Conservation (phyloP, 1,140 invertebrate genomes). For the Luehdorfia chinensis region DNA sequence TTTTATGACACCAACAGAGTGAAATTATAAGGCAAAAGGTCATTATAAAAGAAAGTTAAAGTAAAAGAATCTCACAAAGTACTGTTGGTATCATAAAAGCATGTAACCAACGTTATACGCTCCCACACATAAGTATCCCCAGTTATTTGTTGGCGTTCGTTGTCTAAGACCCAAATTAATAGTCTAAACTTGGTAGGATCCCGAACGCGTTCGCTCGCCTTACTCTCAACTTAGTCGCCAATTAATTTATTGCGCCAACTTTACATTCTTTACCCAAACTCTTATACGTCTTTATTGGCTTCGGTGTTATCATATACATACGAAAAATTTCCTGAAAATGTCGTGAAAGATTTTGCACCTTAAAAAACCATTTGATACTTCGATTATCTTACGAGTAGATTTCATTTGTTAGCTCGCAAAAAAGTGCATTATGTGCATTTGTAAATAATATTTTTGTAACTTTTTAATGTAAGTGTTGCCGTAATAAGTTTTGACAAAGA, state of each 20-base stretch:
- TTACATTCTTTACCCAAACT: conserved; percentile 62
- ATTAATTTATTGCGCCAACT: conserved; percentile 71
- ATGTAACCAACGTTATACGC: too few relatives aligned
- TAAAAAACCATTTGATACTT: conserved; percentile 12
- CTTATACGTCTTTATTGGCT: conserved; percentile 40
- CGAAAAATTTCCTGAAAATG: background rate
- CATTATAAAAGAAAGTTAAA: too few relatives aligned
- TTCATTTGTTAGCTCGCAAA: too few relatives aligned
- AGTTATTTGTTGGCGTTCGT: conserved; percentile 56
- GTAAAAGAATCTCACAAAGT: too few relatives aligned
- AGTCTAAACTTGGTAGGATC: conserved; percentile 65
- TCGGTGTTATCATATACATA: conserved; percentile 29
- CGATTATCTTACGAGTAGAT: background rate
- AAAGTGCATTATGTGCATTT: too few relatives aligned
- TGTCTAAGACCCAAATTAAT: conserved; percentile 69
- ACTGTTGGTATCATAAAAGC: too few relatives aligned
- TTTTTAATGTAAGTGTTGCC: too few relatives aligned
- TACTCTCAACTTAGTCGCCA: conserved; percentile 61
- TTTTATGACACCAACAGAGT: too few relatives aligned
- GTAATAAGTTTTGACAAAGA: too few relatives aligned
- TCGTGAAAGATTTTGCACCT: background rate
- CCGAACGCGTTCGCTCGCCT: conserved; percentile 37
- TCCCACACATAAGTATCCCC: conserved; percentile 34
- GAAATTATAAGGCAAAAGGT: too few relatives aligned
- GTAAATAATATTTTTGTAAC: too few relatives aligned